Percentiles rank a stretch among this genome's conserved stretches.
Evolutionary conservation across 2,888 invertebrate species (phyloP).

Genomic region (Acanthacorydalis orientalis): DNA sequence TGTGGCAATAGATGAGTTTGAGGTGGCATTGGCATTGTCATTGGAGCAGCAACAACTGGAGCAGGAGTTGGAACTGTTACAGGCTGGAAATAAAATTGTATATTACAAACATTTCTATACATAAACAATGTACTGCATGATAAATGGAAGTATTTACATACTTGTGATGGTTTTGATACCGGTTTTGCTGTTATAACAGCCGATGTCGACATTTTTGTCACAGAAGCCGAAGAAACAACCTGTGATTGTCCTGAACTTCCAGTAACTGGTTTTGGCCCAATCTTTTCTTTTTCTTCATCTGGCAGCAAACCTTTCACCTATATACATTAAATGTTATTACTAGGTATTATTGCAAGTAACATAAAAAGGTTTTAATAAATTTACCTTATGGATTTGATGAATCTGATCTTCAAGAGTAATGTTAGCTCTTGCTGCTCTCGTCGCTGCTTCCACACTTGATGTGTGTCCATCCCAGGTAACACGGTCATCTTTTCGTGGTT

Average conservation of each 20-base stretch:
- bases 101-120: no score
- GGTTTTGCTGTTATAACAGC: slow-evolving; percentile 27
- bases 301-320: slow-evolving; percentile 73
- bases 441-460: slow-evolving; percentile 89
- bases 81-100: slow-evolving; percentile 10
- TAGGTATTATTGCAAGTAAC: no score
- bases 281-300: slow-evolving; percentile 93
- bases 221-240: slow-evolving; percentile 15
- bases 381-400: slow-evolving; percentile 84
- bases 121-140: no score
- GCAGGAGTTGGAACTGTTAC: slow-evolving; percentile 26
- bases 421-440: slow-evolving; percentile 83
- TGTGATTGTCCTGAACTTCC: slow-evolving; percentile 21
- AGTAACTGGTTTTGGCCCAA: slow-evolving; percentile 75
- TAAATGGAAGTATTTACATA: neutral
- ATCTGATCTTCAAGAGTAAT: slow-evolving; percentile 95
- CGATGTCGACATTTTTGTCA: slow-evolving; percentile 13
- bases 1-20: slow-evolving; percentile 31
- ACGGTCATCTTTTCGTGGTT: slow-evolving; percentile 68
- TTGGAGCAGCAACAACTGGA: slow-evolving; percentile 34
- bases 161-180: slow-evolving; percentile 16
- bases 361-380: no score
- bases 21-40: slow-evolving; percentile 24
- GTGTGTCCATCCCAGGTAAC: slow-evolving; percentile 99
- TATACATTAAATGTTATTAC: slow-evolving; percentile 5